A percentile compares a stretch with the other conserved stretches of the same genome.
Evolutionary conservation across 2,888 invertebrate genomes (phyloP).

Genomic region (Lochmaea crataegi): DNA sequence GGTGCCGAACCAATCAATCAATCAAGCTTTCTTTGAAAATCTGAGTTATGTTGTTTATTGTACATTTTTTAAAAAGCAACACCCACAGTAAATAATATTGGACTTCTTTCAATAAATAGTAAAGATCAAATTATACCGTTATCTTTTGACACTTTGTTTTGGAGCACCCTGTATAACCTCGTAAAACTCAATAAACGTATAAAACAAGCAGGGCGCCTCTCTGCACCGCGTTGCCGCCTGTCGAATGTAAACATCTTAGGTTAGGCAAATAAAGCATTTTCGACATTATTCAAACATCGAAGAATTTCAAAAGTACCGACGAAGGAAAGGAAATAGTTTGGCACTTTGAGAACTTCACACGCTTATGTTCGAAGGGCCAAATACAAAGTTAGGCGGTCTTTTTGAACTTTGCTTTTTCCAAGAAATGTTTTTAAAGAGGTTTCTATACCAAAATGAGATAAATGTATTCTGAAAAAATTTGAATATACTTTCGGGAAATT

Average conservation of each 20-base stretch:
- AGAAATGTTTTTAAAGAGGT: slow-evolving; percentile 51
- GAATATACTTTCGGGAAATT: slow-evolving; percentile 12
- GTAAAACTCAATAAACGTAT: slow-evolving; percentile 5
- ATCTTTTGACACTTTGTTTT: neutral
- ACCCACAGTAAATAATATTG: too few relatives aligned
- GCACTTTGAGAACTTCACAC: slow-evolving; percentile 52
- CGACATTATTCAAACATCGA: slow-evolving; percentile 59
- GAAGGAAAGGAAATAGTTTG: slow-evolving; percentile 46
- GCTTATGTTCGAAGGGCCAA: slow-evolving; percentile 50
- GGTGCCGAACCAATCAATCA: too few relatives aligned
- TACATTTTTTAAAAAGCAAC: too few relatives aligned
- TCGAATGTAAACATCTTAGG: slow-evolving; percentile 56
- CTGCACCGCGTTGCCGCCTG: slow-evolving; percentile 30
- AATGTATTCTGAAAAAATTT: slow-evolving; percentile 20
- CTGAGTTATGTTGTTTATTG: too few relatives aligned
- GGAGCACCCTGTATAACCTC: neutral
- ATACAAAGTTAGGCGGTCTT: slow-evolving; percentile 55
- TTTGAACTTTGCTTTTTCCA: slow-evolving; percentile 57
- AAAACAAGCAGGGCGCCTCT: slow-evolving; percentile 19
- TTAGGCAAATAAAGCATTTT: slow-evolving; percentile 59
- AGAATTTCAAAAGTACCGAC: slow-evolving; percentile 57
- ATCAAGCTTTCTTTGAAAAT: too few relatives aligned
- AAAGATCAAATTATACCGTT: too few relatives aligned
- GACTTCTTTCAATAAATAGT: neutral
- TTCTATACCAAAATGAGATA: slow-evolving; percentile 30